Conservation (phyloP, 2,888 invertebrate species). For the Drosophila nigritarsus region DNA sequence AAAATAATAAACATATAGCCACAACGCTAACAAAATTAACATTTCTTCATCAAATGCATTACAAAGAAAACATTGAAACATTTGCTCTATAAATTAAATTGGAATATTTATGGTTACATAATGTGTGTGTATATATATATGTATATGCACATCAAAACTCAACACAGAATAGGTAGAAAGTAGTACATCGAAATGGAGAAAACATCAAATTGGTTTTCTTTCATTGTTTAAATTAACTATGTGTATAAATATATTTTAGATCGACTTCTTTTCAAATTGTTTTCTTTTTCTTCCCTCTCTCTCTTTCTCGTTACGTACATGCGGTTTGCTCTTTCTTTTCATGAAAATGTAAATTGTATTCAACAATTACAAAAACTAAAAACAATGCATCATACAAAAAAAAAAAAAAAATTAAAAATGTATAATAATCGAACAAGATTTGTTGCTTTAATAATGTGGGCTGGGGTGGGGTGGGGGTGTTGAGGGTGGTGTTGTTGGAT, state of each 20-base stretch:
- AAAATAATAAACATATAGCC: conserved; percentile 51
- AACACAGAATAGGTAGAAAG: conserved; percentile 28
- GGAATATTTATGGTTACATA: conserved; percentile 44
- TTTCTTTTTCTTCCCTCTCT: not conserved
- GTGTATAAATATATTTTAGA: conserved; percentile 25
- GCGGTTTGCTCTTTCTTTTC: conserved; percentile 25
- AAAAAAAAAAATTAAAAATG: conserved; percentile 11
- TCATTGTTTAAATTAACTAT: conserved; percentile 30
- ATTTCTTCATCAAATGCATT: conserved; percentile 64
- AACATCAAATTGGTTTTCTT: conserved; percentile 22
- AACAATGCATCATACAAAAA: conserved; percentile 63
- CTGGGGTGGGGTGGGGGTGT: not conserved
- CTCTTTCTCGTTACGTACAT: conserved; percentile 37
- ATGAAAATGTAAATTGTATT: conserved; percentile 34
- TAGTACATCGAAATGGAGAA: conserved; percentile 33
- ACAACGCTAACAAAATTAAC: conserved; percentile 64
- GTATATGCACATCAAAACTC: conserved; percentile 27
- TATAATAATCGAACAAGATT: conserved; percentile 37
- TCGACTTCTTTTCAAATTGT: conserved; percentile 5
- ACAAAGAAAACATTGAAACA: conserved; percentile 39
- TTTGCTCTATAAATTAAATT: conserved; percentile 58
- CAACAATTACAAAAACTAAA: conserved; percentile 50
- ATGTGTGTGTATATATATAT: conserved; percentile 18
- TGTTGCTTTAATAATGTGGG: conserved; percentile 29
- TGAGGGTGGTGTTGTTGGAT: not conserved